Evolutionary conservation across 2,888 invertebrate genomes (phyloP).

Genomic region (Agrotis exclamationis): DNA sequence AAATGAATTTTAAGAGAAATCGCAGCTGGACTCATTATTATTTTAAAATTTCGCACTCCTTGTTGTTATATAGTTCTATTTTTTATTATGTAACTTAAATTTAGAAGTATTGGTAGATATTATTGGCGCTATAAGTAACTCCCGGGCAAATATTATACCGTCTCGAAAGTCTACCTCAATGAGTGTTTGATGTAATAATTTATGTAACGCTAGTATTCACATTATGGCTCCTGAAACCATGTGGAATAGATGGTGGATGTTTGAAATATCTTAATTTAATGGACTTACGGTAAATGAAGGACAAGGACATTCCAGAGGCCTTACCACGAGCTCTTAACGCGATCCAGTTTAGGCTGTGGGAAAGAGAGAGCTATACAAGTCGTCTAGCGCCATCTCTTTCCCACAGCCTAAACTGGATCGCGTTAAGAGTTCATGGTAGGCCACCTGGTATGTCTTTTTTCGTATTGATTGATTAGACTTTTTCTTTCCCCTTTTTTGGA

Average conservation of each 20-base stretch:
- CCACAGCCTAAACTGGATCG: too few species aligned
- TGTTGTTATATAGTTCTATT: constrained; percentile 27
- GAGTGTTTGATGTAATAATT: constrained; percentile 48
- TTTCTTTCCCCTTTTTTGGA: background rate
- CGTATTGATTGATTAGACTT: background rate
- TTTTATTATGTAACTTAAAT: constrained; percentile 17
- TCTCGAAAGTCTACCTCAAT: constrained; percentile 51
- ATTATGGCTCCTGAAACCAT: constrained; percentile 6
- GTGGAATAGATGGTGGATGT: background rate
- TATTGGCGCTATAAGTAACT: constrained; percentile 22
- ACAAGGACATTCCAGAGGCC: too few species aligned
- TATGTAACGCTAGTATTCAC: constrained; percentile 29
- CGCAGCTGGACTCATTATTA: background rate
- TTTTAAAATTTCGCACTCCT: constrained; percentile 11
- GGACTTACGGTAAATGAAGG: too few species aligned
- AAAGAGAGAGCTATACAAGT: too few species aligned
- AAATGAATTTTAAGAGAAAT: constrained; percentile 20
- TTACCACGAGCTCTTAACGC: too few species aligned
- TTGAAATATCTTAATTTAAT: too few species aligned
- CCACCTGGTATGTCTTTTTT: background rate
- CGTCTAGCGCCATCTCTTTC: too few species aligned
- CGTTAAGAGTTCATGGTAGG: too few species aligned
- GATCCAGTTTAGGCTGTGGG: too few species aligned
- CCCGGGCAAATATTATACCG: constrained; percentile 22
- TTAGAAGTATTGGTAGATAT: constrained; percentile 19